These are phyloP conservation scores for Bombylius discolor DNA, from an alignment of 2,888 invertebrate species.

Conservation along the genomic window DNA sequence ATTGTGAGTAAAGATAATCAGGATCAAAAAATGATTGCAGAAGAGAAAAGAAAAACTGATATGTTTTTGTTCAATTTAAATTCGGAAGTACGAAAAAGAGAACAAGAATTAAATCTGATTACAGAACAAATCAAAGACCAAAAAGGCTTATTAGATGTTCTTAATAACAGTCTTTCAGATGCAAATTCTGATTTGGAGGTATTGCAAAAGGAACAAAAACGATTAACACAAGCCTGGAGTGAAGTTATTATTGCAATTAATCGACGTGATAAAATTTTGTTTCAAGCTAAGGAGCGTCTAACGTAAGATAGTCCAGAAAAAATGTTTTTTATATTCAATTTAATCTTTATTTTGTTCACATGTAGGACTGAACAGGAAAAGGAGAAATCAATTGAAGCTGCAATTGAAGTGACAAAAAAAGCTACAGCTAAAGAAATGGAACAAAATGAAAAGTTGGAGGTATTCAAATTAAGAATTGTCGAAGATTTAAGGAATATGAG, in stretches of 20 bases:
- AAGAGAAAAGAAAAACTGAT: conserved; percentile 40
- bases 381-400: conserved; percentile 42
- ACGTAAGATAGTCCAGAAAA: conserved; percentile 33
- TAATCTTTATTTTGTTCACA: conserved; percentile 8
- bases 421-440: conserved; percentile 51
- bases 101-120: conserved; percentile 49
- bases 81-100: conserved; percentile 56
- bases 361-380: conserved; percentile 45
- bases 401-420: conserved; percentile 55
- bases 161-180: conserved; percentile 47
- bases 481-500: conserved; percentile 42
- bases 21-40: conserved; percentile 31
- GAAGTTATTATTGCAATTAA: conserved; percentile 57
- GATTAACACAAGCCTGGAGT: conserved; percentile 60
- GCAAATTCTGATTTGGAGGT: conserved; percentile 62
- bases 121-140: conserved; percentile 53
- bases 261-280: conserved; percentile 52
- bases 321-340: neutral
- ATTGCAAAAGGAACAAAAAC: conserved; percentile 54
- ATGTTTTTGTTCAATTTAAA: conserved; percentile 53
- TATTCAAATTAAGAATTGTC: conserved; percentile 44
- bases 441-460: conserved; percentile 48
- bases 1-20: conserved; percentile 31
- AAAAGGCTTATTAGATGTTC: conserved; percentile 45
- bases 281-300: conserved; percentile 47